Conservation (phyloP, 2,113 vertebrate genomes). For the Pavo muticus region DNA sequence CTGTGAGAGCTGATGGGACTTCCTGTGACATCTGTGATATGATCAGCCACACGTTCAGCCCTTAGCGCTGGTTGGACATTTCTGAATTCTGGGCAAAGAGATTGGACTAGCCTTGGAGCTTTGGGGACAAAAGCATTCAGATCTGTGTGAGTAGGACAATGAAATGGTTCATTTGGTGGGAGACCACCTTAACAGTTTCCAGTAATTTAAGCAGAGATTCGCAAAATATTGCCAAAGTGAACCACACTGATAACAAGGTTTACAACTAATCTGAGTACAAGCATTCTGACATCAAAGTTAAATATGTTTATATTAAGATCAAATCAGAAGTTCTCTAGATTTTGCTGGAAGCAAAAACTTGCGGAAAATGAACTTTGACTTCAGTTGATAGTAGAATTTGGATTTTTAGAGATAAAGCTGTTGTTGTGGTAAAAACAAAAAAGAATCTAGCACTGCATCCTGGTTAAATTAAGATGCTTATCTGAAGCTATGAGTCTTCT, state of each 20-base stretch:
- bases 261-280: neutral
- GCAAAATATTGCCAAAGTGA: neutral
- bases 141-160: neutral
- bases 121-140: neutral
- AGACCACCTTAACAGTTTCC: neutral
- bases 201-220: neutral
- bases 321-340: neutral
- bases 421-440: neutral
- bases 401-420: neutral
- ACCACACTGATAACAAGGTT: neutral
- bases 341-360: neutral
- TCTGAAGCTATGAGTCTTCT: neutral
- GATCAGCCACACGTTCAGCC: accelerated
- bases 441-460: neutral
- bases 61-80: neutral
- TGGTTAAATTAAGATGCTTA: neutral
- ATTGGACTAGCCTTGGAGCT: neutral
- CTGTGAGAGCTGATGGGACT: neutral
- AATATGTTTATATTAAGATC: neutral
- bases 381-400: neutral
- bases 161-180: neutral
- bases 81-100: neutral
- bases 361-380: neutral
- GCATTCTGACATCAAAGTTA: neutral
- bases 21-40: neutral